Conservation (phyloP, 2,888 invertebrate genomes). For the Furcula furcula region DNA sequence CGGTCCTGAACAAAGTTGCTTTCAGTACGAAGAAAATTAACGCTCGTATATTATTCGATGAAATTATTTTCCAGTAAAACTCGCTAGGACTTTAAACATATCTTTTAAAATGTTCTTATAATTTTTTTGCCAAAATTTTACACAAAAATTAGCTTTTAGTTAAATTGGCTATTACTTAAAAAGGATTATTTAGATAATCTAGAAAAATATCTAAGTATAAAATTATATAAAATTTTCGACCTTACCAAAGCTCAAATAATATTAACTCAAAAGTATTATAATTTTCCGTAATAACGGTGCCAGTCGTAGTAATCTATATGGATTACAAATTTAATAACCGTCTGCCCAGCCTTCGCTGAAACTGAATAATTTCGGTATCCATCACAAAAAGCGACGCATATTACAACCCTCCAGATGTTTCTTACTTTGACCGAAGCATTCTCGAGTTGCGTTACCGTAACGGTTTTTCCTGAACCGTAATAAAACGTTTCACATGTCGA, state of each 20-base stretch:
- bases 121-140: not conserved
- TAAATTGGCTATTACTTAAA: not conserved
- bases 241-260: not conserved
- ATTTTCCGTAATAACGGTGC: not conserved
- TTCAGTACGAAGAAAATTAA: conserved; percentile 14
- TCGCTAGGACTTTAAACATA: conserved; percentile 4
- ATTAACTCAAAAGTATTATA: not conserved
- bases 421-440: conserved; percentile 41
- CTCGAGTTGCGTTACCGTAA: conserved; percentile 50
- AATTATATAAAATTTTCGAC: not conserved
- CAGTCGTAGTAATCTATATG: conserved; percentile 2
- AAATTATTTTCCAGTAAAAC: conserved; percentile 7
- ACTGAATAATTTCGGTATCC: conserved; percentile 36
- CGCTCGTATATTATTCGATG: conserved; percentile 15
- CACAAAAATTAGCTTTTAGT: not conserved
- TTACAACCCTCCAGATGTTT: conserved; percentile 32
- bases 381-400: conserved; percentile 32
- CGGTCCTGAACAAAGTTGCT: conserved; percentile 10
- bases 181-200: not conserved
- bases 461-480: conserved; percentile 54
- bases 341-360: conserved; percentile 18
- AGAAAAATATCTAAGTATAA: not conserved
- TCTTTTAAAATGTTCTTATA: too few relatives aligned
- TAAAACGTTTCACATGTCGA: conserved; percentile 76
- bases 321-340: conserved; percentile 27